phyloP scores from a whole-genome alignment of 2,888 invertebrate genomes.

The Ypsolopha sequella region DNA sequence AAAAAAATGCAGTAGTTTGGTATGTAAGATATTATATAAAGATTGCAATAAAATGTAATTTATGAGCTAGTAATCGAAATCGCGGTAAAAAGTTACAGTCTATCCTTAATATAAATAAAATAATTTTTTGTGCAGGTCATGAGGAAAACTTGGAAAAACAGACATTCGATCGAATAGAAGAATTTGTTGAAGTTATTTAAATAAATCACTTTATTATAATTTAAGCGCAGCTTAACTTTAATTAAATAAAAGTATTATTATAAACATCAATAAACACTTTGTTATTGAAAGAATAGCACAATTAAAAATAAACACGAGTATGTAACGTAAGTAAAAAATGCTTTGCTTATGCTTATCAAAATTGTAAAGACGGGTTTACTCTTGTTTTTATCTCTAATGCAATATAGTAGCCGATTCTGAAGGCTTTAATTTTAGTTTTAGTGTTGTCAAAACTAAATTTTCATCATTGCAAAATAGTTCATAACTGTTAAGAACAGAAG shows the following conservation, averaged over 20 bases:
- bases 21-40: too few species aligned
- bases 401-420: too few species aligned
- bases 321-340: conserved; percentile 11
- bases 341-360: conserved; percentile 5
- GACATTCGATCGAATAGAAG: conserved; percentile 43
- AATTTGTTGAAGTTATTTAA: conserved; percentile 54
- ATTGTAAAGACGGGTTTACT: too few species aligned
- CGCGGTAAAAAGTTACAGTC: too few species aligned
- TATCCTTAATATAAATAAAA: neutral
- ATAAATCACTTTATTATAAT: neutral
- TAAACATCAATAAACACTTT: conserved; percentile 39
- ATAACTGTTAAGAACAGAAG: too few species aligned
- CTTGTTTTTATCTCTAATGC: too few species aligned
- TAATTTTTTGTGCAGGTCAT: conserved; percentile 2
- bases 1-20: too few species aligned
- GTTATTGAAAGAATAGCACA: conserved; percentile 18
- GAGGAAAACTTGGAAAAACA: conserved; percentile 10
- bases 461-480: too few species aligned
- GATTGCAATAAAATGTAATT: too few species aligned
- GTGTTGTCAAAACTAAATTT: too few species aligned
- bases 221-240: neutral
- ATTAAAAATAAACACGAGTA: conserved; percentile 2
- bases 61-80: too few species aligned
- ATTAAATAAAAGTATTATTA: conserved; percentile 29
- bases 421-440: too few species aligned